Percentiles rank a stretch among this genome's conserved stretches.
Conservation (phyloP, 30 jellyfish, hydroid and myxozoan species). For the Calvadosia cruxmelitensis region DNA sequence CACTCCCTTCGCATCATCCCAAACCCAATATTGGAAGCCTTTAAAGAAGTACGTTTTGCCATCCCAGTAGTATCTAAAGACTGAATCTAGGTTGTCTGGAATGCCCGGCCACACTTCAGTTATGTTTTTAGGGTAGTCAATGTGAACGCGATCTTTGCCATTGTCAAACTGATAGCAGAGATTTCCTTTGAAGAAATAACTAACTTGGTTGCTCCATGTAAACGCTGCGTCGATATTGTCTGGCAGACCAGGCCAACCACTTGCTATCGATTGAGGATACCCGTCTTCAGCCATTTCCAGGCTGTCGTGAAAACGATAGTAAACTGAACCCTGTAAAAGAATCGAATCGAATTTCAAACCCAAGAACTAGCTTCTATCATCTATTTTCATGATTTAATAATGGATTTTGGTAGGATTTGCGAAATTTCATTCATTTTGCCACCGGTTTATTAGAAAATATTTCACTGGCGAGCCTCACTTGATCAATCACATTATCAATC, state of each 20-base stretch:
- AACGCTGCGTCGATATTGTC: slow-evolving; percentile 77
- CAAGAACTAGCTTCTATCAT: too few species aligned
- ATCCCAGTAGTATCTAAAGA: slow-evolving; percentile 50
- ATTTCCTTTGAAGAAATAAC: slow-evolving; percentile 55
- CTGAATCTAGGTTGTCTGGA: slow-evolving; percentile 62
- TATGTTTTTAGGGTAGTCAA: slow-evolving; percentile 59
- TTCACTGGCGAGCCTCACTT: too few species aligned
- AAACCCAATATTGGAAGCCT: slow-evolving; percentile 24
- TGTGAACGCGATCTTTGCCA: slow-evolving; percentile 10
- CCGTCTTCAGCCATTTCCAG: slow-evolving; percentile 43
- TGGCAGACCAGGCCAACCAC: slow-evolving; percentile 75
- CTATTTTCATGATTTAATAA: too few species aligned
- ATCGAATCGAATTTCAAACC: too few species aligned
- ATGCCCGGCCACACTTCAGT: slow-evolving; percentile 43
- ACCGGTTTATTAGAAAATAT: too few species aligned
- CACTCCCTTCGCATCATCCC: slow-evolving; percentile 10
- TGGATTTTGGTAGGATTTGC: too few species aligned
- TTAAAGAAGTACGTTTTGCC: slow-evolving; percentile 47
- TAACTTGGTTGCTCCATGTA: slow-evolving; percentile 24
- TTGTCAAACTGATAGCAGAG: slow-evolving; percentile 40
- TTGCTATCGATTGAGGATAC: slow-evolving; percentile 38
- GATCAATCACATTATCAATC: too few species aligned
- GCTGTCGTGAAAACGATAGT: slow-evolving; percentile 39
- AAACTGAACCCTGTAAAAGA: slow-evolving; percentile 41
- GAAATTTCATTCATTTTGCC: too few species aligned